Percentiles rank a stretch among this genome's conserved stretches.
These are phyloP conservation scores for Caenorhabditis uteleia DNA, from an alignment of 2,888 invertebrate species.

Conservation along the genomic window DNA sequence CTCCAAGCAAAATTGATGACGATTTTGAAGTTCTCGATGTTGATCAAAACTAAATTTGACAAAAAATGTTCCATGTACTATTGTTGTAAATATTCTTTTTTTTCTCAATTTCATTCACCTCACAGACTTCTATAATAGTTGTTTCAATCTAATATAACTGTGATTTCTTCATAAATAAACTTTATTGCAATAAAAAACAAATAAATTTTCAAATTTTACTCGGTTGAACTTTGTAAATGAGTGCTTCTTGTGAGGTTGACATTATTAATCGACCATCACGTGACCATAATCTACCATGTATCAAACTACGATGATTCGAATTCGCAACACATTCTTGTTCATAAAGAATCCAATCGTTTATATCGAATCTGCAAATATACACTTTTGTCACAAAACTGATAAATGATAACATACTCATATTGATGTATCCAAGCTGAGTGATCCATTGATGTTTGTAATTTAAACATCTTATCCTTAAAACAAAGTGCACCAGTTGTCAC, in stretches of 20 bases:
- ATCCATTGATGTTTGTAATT: constrained; percentile 54
- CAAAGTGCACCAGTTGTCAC: constrained; percentile 49
- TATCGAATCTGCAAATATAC: constrained; percentile 48
- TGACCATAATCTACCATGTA: constrained; percentile 53
- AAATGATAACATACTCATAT: constrained; percentile 36
- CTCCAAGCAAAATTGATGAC: constrained; percentile 64
- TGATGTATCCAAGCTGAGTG: constrained; percentile 60
- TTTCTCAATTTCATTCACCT: neutral
- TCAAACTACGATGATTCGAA: constrained; percentile 51
- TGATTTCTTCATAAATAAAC: neutral
- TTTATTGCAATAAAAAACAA: neutral
- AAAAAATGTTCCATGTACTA: constrained; percentile 1
- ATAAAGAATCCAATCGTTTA: constrained; percentile 61
- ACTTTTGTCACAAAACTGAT: neutral
- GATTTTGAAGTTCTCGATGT: constrained; percentile 64
- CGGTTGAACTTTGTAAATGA: constrained; percentile 49
- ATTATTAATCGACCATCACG: constrained; percentile 47
- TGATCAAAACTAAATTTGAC: too few relatives aligned
- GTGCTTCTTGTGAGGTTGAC: constrained; percentile 52
- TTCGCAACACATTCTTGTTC: constrained; percentile 60
- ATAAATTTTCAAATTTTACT: constrained; percentile 24
- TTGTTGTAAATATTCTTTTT: neutral
- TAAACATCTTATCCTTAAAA: constrained; percentile 50
- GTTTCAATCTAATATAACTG: neutral
- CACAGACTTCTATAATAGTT: neutral